Evolutionary conservation across 2,888 invertebrate species (phyloP), one percentile per base, ranked within the genome.

Genomic region (Caenorhabditis macrosperma): DNA sequence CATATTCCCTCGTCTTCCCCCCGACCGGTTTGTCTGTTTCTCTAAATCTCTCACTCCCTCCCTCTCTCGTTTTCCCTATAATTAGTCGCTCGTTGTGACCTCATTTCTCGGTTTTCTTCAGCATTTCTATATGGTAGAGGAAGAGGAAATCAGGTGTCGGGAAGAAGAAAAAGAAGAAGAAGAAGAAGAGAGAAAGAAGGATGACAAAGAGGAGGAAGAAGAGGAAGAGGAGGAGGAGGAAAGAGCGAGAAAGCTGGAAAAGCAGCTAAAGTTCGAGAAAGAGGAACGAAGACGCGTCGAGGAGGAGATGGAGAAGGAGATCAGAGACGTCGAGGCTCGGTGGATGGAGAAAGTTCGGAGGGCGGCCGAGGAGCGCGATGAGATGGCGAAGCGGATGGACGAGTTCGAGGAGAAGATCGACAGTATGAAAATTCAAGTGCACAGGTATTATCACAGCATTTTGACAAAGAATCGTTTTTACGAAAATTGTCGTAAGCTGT

Each of bases 331-430:
- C 12, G 85, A 85, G 46, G 78, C 81, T 17, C 63, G 71, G 35
- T 85, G 83, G 84, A 86, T 86, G 82, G 84, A 82, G 55, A 78
- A 81, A 48, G 69, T 84, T 38, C 54, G 84, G 28, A 76, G 71
- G 54, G 52, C 59, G 24, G 54, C 66, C n/a, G 80, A 83, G 52
- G 83, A 83, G 52, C 60, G 82, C 33, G 84, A 82, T 54, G 66
- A 61, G 20, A 55, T 84, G 26, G 78, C 77, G 22, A 52, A 54
- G 17, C 50, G 64, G 59, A 78, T 81, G 20, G 78, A 82, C 35
- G 82, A 82, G 44, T 74, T 84, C 67, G 85, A 84, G 59, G 85
- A 85, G 68, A 82, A 85, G 61, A 71, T 85, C 10, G 85, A 85
- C 33, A 76, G 72, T 33, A 72, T 84, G 50, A 60, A 78, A 28